Base-by-base conservation (phyloP, 2,888 invertebrate species). In the Caenorhabditis japonica region DNA sequence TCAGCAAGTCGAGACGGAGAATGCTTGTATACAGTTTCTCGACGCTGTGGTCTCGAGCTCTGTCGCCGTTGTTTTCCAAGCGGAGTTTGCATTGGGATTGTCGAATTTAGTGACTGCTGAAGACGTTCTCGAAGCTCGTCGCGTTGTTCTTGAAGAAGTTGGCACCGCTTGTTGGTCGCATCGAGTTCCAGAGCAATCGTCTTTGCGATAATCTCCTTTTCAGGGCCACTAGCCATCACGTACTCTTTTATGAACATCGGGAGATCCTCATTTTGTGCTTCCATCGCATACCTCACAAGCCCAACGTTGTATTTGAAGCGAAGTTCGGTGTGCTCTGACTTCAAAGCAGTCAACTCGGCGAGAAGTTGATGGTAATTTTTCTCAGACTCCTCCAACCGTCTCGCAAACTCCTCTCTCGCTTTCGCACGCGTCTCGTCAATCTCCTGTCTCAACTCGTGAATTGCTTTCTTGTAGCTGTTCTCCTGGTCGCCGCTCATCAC, bases 401-500 rank as follows among this genome's bases (percentile, higher is more conserved):
- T 56, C 21, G 43, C 30, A 25, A 39, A 53, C 49, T 60, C 58
- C 2, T 39, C 33, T 34, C 36, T 39, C 8, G 33, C 23, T 17
- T 56, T 68, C 1, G 52, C 53, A 13, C 53, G 47, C 12, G 49
- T 15, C 13, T 59, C 43, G 4, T 70, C 64, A 1, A 66, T 41
- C 13, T 74, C 53, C 3, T 27, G 34, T 15, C 86, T 87, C 38
- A 89, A 79, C 10, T 85, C 74, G 13, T 78, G 76, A 30, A 89
- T 88, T 70, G 88, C 88, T 13, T 80, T 82, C 66, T 88, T 88
- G 23, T 88, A 83, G 2, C 85, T 84, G 12, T 77, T 64, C 1
- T 89, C 81, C 47, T 86, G 87, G 15, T 88, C 88, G 7, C 88
- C 88, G 8, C 84, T 83, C 4, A 88, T 83, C 75, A 89, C 88